Base-by-base conservation (phyloP, 2,888 invertebrate species). In the Ormia ochracea region DNA sequence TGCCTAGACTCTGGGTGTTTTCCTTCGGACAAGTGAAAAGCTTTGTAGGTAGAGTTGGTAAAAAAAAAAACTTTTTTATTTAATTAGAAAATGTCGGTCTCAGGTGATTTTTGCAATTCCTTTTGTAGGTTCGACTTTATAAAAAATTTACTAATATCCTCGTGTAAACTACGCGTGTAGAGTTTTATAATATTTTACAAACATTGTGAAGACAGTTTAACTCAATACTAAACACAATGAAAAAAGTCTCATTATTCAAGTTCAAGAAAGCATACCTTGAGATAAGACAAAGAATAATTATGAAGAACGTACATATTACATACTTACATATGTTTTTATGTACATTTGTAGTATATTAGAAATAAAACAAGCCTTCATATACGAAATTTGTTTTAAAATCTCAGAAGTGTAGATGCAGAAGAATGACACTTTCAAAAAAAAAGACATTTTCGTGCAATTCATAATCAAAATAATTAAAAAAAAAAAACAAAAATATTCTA, bases 211-310 rank as follows among this genome's bases (percentile, higher is more conserved):
- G n/a, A n/a, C n/a, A n/a, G n/a, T 41, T 26, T 41, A 41, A 10
- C 23, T 58, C 26, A 43, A 43, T 43, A 59, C 19, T 43, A 43
- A 43, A 28, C 6, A 59, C 17, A 43, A 6, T 6, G 19, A 31
- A 63, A 21, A 12, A n/a, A 52, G 50, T 33, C 2, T 54, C n/a
- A 23, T 63, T 65, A 50, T 63, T 70, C 76, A 77, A 77, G 76
- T 77, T 63, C 69, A 77, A 63, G 26, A 45, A 48, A 70, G 33
- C 69, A 65, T 56, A 77, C 69, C 76, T 70, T 77, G 76, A 19
- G 28, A 31, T 17, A 31, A n/a, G n/a, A 33, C 10, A 21, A 70
- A 21, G 6, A 28, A 28, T 45, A 43, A 33, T 48, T 48, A 26
- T 33, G 26, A 36, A 41, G 19, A 28, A 63, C 26, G 7, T 28